Conservation (phyloP, 2,113 vertebrate species). For the Mobula birostris region DNA sequence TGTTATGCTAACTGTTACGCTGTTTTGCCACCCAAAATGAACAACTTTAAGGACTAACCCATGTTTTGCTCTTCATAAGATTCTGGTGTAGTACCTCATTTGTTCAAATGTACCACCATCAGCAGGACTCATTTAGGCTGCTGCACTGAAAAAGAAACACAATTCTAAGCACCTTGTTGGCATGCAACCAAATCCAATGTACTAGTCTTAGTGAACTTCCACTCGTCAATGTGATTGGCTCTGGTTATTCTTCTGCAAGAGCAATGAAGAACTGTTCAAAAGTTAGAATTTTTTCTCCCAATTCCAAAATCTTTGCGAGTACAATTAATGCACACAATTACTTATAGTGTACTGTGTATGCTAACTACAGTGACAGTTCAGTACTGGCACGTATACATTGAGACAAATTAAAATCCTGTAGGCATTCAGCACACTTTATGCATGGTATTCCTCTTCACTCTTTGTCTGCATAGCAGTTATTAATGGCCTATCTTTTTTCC, state of each 20-base stretch:
- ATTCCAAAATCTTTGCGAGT: background rate
- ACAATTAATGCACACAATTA: background rate
- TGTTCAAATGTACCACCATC: background rate
- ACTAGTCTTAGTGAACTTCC: background rate
- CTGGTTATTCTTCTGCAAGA: background rate
- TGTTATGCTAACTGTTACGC: too few species aligned
- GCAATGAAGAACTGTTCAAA: background rate
- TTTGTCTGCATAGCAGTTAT: background rate
- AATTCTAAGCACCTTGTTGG: background rate
- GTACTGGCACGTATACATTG: background rate
- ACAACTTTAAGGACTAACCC: constrained; percentile 17
- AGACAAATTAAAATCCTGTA: background rate
- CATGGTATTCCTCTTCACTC: background rate
- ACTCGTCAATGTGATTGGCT: background rate
- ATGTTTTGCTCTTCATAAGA: background rate
- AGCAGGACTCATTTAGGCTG: background rate
- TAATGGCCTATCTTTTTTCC: background rate
- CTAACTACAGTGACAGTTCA: background rate
- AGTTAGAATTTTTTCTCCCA: background rate
- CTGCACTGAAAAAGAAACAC: background rate
- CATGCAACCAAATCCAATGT: background rate
- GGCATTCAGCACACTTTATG: background rate
- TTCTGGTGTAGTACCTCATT: constrained; percentile 16
- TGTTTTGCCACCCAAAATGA: background rate
- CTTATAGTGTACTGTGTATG: background rate